Percentiles rank a stretch among this genome's conserved stretches.
These are phyloP conservation scores for Elmis aenea DNA, from an alignment of 2,888 invertebrate species.

Conservation along the genomic window DNA sequence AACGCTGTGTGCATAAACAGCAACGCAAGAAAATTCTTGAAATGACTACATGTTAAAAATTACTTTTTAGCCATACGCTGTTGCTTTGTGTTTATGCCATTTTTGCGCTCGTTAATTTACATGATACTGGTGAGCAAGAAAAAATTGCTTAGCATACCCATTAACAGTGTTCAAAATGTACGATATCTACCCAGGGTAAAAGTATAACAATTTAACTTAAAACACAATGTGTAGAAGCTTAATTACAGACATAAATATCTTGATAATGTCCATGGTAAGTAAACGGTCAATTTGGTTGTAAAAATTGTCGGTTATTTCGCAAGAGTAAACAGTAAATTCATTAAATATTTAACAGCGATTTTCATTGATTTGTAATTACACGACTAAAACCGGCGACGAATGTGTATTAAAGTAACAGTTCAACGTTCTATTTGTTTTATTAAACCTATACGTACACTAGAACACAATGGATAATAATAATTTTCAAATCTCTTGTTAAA, in stretches of 20 bases:
- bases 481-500: conserved; percentile 5
- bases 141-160: conserved; percentile 32
- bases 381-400: too few species aligned
- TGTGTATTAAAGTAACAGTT: too few species aligned
- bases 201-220: too few species aligned
- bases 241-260: too few species aligned
- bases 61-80: too few species aligned
- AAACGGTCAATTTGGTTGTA: conserved; percentile 9
- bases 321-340: conserved; percentile 7
- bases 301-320: conserved; percentile 10
- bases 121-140: conserved; percentile 26
- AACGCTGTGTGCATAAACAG: too few species aligned
- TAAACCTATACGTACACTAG: conserved; percentile 2
- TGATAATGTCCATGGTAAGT: conserved; percentile 10
- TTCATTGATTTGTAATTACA: conserved; percentile 17
- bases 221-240: too few species aligned
- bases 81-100: too few species aligned
- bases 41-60: too few species aligned
- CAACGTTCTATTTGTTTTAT: conserved; percentile 7
- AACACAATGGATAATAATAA: conserved; percentile 8
- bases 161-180: conserved; percentile 25
- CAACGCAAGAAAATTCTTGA: too few species aligned
- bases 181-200: conserved; percentile 7
- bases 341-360: conserved; percentile 15
- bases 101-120: conserved; percentile 26